These are phyloP conservation scores for Pheucticus melanocephalus DNA, from an alignment of 2,113 vertebrate genomes.

Conservation along the genomic window DNA sequence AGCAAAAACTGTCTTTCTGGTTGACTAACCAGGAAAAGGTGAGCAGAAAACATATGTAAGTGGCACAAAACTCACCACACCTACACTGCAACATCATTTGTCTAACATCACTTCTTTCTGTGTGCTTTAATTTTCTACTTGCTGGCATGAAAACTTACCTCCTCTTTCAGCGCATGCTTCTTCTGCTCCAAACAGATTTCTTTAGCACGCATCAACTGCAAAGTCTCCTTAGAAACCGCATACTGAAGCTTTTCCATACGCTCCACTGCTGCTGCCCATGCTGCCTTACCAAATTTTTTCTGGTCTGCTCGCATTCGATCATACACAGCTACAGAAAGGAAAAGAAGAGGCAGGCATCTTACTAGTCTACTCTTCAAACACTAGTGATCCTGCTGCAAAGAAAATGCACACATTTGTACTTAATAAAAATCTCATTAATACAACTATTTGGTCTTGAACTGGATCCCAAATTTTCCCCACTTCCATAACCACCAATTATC, in stretches of 20 bases:
- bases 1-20: neutral
- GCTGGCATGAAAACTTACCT: slow-evolving; percentile 76
- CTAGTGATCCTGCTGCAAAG: neutral
- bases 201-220: slow-evolving; percentile 96
- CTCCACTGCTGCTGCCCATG: slow-evolving; percentile 89
- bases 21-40: neutral
- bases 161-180: slow-evolving; percentile 89
- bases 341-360: neutral
- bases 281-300: slow-evolving; percentile 93
- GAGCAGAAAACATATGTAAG: neutral
- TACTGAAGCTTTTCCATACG: slow-evolving; percentile 96
- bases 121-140: neutral
- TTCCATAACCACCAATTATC: neutral
- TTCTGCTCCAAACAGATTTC: slow-evolving; percentile 97
- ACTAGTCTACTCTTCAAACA: neutral
- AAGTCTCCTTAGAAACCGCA: slow-evolving; percentile 91
- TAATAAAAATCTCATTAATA: neutral
- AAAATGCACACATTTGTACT: neutral
- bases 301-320: slow-evolving; percentile 95
- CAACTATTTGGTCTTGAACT: neutral
- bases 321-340: slow-evolving; percentile 78
- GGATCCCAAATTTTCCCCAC: neutral
- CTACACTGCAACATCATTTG: neutral
- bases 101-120: neutral
- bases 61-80: neutral